Conservation (phyloP, 2,888 invertebrate species). For the Xylophagus ater region DNA sequence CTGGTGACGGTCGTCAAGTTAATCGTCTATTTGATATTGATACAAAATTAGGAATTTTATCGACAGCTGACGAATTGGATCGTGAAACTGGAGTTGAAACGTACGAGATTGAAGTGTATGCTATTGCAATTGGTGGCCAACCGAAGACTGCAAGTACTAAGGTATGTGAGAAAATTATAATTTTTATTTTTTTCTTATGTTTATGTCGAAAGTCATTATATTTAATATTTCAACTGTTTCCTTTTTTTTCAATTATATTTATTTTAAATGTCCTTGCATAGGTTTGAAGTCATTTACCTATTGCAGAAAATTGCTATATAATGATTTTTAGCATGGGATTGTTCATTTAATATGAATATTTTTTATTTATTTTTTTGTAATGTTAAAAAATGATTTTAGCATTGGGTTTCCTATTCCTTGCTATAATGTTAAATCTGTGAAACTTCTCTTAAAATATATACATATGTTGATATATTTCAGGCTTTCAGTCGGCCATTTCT, state of each 20-base stretch:
- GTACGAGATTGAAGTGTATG: slow-evolving; percentile 78
- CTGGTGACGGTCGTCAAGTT: slow-evolving; percentile 61
- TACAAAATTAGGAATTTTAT: slow-evolving; percentile 74
- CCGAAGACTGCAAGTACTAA: slow-evolving; percentile 70
- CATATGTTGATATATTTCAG: not conserved
- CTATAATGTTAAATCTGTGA: slow-evolving; percentile 3
- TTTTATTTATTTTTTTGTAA: too few relatives aligned
- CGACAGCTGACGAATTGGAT: slow-evolving; percentile 72
- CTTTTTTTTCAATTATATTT: not conserved
- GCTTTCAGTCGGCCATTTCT: slow-evolving; percentile 8
- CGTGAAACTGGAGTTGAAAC: slow-evolving; percentile 70
- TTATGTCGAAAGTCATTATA: not conserved
- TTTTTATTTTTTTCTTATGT: slow-evolving; percentile 21
- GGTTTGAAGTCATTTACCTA: slow-evolving; percentile 10
- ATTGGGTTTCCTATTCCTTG: not conserved
- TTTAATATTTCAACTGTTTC: not conserved
- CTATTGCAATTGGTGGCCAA: slow-evolving; percentile 60
- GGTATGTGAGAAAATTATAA: slow-evolving; percentile 47
- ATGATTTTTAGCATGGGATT: too few relatives aligned
- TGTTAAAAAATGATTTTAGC: not conserved
- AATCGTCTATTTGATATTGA: slow-evolving; percentile 88
- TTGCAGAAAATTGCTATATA: too few relatives aligned
- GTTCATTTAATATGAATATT: too few relatives aligned
- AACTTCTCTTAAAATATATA: not conserved
- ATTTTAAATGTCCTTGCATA: slow-evolving; percentile 8